Base-by-base conservation (phyloP, 2,888 invertebrate genomes). In the Seira sanloemensis region DNA sequence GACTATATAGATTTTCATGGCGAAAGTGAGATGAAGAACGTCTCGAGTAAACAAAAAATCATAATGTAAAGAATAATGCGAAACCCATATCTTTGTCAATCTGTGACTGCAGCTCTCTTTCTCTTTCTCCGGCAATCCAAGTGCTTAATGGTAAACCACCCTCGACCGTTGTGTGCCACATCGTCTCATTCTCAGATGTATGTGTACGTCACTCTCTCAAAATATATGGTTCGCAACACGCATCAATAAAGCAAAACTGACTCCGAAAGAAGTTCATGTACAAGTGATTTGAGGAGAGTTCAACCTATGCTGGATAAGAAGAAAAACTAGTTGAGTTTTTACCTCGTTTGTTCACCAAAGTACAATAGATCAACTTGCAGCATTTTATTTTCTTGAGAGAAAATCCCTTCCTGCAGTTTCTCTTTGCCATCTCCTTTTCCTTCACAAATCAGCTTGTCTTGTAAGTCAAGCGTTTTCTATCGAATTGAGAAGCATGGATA, bases 71-170 rank as follows among this genome's bases (percentile, higher is more conserved):
- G 67, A 73, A 79, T 79, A 79, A 79, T 79, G 79, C 23, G 58
- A 65, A 65, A 79, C 62, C 79, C 73, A 79, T 73, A 79, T 79
- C 79, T 79, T 72, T 79, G 79, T 79, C 79, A 79, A 79, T 79
- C 79, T 72, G 78, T 25, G 76, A 76, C 46, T 37, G 25, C 68
- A 77, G 67, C 58, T 54, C 12, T 23, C 16, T 77, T 26, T 68
- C 26, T 69, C 71, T 67, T 65, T 71, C 18, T 65, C 69, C 62
- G 69, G 27, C 18, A 69, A 69, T 69, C 69, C 37, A 37, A 69
- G 69, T 69, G 27, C 69, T 69, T 69, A 69, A 37, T 18, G 37
- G 19, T 69, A 69, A 69, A 69, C 69, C 69, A 69, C 69, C 69
- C 27, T 37, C 2, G 16, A 12, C n/a, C n/a, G n/a, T n/a, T n/a